Base-by-base conservation (phyloP, 2,113 vertebrate genomes). In the Oostethus manadensis region DNA sequence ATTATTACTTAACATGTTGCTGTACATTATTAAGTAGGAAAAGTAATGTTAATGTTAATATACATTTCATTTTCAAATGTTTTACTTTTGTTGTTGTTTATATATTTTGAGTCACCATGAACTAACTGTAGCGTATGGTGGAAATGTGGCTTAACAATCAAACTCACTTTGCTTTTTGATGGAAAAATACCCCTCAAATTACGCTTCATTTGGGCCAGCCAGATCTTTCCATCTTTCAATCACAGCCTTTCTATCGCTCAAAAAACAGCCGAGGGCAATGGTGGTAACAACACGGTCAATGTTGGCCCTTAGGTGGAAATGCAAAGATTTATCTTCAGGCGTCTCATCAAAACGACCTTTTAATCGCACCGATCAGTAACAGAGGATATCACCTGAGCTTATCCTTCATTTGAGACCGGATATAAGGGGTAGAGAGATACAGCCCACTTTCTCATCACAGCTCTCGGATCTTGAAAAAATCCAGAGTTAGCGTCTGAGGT, bases 401-500 rank as follows among this genome's bases (percentile, higher is more conserved):
- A 79, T 74, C 77, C 71, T 84, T 84, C 68, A 79, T 84, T 84
- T 74, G 69, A 76, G 74, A 72, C 71, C 50, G 79, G 77, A 77
- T 79, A 84, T 80, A 71, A 78, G 76, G 69, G 70, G 59, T 62
- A 3, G 44, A 40, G 58, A 51, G 68, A 73, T 69, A 78, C 51
- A 45, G 47, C 42, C 40, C 13, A 49, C 59, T 64, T 74, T 79
- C 67, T 74, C 74, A 70, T 50, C 26, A 61, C 56, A 23, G 72
- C 73, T 69, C 76, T 45, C 38, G 18, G 62, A 64, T 54, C 55
- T 2, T 0, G 62, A 55, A 63, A 50, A 70, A 44, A 64, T 66
- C 59, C 68, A 40, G 64, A 69, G 51, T 57, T 63, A 38, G 57
- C 64, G 69, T 73, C 43, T 58, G 22, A 66, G 60, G 76, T 79